Evolutionary conservation across 1,140 invertebrate species (phyloP).

Genomic region (Brevipalpus yothersi): DNA sequence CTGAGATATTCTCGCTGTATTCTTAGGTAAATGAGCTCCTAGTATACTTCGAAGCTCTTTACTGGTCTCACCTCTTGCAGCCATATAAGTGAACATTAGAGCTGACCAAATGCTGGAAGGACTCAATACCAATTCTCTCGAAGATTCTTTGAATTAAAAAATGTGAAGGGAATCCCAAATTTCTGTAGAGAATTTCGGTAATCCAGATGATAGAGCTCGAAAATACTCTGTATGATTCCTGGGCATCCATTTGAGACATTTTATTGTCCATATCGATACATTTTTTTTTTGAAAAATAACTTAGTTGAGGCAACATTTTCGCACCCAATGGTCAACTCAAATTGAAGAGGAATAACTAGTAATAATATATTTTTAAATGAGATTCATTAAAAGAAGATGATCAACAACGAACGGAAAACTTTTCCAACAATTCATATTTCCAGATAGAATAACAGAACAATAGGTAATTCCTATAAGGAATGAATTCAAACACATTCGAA

Average conservation of each 20-base stretch:
- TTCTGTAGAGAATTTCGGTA: constrained; percentile 3
- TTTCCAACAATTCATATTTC: too few relatives aligned
- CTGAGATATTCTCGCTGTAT: constrained; percentile 7
- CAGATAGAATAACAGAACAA: too few relatives aligned
- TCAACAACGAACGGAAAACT: too few relatives aligned
- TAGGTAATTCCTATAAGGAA: too few relatives aligned
- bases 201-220: not conserved
- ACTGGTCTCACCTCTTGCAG: constrained; percentile 17
- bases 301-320: not conserved
- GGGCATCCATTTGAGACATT: not conserved
- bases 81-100: constrained; percentile 13
- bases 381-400: too few relatives aligned
- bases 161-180: constrained; percentile 3
- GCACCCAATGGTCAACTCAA: not conserved
- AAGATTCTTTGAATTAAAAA: constrained; percentile 6
- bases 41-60: constrained; percentile 14
- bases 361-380: too few relatives aligned
- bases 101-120: constrained; percentile 14
- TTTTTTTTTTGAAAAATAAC: not conserved
- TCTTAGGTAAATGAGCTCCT: constrained; percentile 7
- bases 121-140: constrained; percentile 11
- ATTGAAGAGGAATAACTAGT: not conserved
- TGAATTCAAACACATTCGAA: too few relatives aligned
- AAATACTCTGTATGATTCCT: not conserved
- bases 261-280: not conserved